Evolutionary conservation across 2,888 invertebrate genomes (phyloP).

Genomic region (Caenorhabditis macrosperma): DNA sequence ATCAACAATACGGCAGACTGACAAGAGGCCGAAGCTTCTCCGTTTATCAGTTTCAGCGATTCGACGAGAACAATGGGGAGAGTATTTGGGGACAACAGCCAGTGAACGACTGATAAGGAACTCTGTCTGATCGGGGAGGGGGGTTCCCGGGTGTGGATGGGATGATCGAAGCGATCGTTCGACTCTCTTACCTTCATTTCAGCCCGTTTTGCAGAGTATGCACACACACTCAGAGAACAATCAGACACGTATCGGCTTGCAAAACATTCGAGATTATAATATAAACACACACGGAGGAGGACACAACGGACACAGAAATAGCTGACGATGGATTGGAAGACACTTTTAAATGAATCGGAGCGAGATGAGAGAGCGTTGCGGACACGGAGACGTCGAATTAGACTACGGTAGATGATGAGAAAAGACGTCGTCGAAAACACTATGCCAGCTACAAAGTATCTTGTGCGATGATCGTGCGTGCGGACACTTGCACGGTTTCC

Average conservation of each 20-base stretch:
- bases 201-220: slow-evolving; percentile 12
- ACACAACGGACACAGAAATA: background rate
- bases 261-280: background rate
- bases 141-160: background rate
- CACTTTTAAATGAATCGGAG: slow-evolving; percentile 1
- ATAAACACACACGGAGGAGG: background rate
- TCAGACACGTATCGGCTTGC: background rate
- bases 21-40: too few species aligned
- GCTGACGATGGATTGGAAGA: too few species aligned
- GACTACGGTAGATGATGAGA: slow-evolving; percentile 5
- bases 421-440: background rate
- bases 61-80: too few species aligned
- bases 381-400: background rate
- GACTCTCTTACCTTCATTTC: background rate
- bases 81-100: too few species aligned
- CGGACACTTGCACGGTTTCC: too few species aligned
- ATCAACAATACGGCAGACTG: too few species aligned
- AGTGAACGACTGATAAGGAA: background rate
- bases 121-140: background rate
- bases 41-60: background rate
- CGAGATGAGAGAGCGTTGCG: background rate
- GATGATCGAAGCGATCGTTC: background rate
- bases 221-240: slow-evolving; percentile 32
- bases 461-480: background rate
- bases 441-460: slow-evolving; percentile 1